These are phyloP conservation scores for Ametastegia equiseti DNA, from an alignment of 2,888 invertebrate genomes.

Conservation along the genomic window DNA sequence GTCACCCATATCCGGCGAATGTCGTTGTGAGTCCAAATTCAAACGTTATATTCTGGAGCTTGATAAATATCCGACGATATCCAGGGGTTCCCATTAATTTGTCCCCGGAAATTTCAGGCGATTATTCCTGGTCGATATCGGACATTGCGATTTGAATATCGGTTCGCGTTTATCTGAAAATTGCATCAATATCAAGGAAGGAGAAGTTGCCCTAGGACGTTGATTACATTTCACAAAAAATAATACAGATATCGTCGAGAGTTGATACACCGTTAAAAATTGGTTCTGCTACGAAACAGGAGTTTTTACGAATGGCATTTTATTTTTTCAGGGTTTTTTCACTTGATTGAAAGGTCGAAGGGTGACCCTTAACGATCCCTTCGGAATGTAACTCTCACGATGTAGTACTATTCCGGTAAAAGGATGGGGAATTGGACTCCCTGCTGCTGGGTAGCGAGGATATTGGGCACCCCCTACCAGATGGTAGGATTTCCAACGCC, in stretches of 20 bases:
- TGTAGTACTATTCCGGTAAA: not conserved
- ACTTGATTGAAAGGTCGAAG: not conserved
- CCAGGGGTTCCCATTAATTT: not conserved
- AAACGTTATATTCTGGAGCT: not conserved
- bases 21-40: not conserved
- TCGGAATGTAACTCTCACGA: not conserved
- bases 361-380: not conserved
- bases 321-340: not conserved
- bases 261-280: not conserved
- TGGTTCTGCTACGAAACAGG: too few species aligned
- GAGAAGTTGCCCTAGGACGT: not conserved
- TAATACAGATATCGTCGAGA: too few species aligned
- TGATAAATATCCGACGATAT: not conserved
- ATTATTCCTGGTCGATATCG: too few species aligned
- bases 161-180: not conserved
- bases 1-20: not conserved
- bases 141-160: not conserved
- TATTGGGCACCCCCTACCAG: conserved; percentile 19
- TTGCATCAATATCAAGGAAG: not conserved
- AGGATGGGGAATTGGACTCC: conserved; percentile 33
- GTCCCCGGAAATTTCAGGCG: too few species aligned
- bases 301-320: not conserved
- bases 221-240: not conserved
- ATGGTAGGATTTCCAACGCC: not conserved
- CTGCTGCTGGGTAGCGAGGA: not conserved